phyloP scores from a whole-genome alignment of 2,888 invertebrate species.

The Pyrgus malvae region DNA sequence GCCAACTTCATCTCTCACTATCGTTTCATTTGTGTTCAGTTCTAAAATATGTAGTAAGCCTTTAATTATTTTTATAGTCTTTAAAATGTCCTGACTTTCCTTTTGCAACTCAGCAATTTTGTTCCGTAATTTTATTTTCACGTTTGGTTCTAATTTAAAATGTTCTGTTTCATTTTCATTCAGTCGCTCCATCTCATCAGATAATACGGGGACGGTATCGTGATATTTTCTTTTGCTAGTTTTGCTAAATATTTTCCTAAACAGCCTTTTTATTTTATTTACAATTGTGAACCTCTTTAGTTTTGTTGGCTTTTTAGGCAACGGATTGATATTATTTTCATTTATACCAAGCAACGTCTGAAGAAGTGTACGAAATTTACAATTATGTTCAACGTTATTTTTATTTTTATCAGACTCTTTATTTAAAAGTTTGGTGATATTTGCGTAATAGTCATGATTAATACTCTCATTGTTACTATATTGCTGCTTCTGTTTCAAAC shows the following conservation, averaged over 20 bases:
- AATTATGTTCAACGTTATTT: not conserved
- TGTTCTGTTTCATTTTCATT: constrained; percentile 53
- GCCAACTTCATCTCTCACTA: constrained; percentile 11
- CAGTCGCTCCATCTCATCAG: constrained; percentile 43
- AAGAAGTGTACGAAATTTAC: constrained; percentile 2
- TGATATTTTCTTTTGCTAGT: constrained; percentile 30
- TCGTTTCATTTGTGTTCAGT: constrained; percentile 26
- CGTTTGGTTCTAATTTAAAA: constrained; percentile 44
- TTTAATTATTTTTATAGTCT: constrained; percentile 56
- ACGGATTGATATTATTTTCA: constrained; percentile 33
- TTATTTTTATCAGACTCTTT: not conserved
- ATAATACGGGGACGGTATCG: constrained; percentile 30
- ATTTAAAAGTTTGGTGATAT: not conserved
- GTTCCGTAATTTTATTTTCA: constrained; percentile 41
- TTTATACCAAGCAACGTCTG: constrained; percentile 7
- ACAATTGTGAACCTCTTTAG: constrained; percentile 43
- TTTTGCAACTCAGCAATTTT: constrained; percentile 51
- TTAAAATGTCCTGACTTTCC: constrained; percentile 54
- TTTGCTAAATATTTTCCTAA: constrained; percentile 49
- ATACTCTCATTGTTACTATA: not conserved
- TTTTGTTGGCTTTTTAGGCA: constrained; percentile 33
- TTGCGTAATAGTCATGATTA: not conserved
- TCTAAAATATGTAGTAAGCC: constrained; percentile 46
- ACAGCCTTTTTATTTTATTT: constrained; percentile 52
- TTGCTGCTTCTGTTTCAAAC: not conserved